These are phyloP conservation scores for Pithys albifrons DNA, from an alignment of 2,113 vertebrate genomes.

Conservation along the genomic window DNA sequence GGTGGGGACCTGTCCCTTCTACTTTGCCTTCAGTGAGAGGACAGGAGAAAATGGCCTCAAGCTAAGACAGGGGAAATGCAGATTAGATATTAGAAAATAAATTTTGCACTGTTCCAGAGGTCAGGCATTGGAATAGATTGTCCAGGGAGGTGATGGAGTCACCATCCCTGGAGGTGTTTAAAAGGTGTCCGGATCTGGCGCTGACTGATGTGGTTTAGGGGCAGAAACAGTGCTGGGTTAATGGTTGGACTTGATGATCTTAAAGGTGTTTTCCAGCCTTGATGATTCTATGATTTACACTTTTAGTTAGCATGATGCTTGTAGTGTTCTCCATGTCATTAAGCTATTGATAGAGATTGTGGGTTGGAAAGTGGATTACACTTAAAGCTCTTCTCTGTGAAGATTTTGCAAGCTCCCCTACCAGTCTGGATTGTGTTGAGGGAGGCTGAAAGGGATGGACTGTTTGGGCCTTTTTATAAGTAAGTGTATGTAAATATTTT, in stretches of 20 bases:
- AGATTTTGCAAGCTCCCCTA: not conserved
- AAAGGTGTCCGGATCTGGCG: not conserved
- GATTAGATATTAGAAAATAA: not conserved
- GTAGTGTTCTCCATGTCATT: accelerated
- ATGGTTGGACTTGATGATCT: not conserved
- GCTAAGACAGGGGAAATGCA: not conserved
- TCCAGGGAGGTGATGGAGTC: not conserved
- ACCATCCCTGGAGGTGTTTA: not conserved
- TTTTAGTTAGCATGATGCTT: not conserved
- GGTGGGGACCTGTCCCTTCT: not conserved
- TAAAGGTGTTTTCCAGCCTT: not conserved
- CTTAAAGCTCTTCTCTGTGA: not conserved
- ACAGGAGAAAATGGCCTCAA: not conserved
- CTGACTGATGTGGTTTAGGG: not conserved
- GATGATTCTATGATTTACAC: not conserved
- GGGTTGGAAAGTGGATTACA: not conserved
- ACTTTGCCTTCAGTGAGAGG: not conserved
- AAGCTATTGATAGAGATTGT: not conserved
- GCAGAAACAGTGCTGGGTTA: not conserved
- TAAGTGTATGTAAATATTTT: not conserved
- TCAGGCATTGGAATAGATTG: not conserved
- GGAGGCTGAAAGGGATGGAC: not conserved
- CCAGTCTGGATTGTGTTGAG: not conserved
- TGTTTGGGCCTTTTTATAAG: not conserved
- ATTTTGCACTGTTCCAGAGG: not conserved